Percentiles rank a stretch among this genome's conserved stretches.
Conservation (phyloP, 1,140 invertebrate genomes). For the Gonatopus flavifemur region DNA sequence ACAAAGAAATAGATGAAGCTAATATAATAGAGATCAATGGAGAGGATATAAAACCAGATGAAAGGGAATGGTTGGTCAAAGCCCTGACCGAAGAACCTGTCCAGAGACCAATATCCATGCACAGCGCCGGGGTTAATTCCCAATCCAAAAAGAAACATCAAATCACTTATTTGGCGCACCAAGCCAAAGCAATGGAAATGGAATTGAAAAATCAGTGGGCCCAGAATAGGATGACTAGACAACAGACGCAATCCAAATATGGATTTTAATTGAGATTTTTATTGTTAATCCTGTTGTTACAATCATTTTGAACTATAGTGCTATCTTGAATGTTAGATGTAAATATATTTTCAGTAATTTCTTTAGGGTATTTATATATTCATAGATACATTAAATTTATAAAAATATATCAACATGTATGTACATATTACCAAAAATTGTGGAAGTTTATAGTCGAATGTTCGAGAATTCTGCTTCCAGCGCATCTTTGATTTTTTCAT, state of each 20-base stretch:
- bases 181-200: slow-evolving; percentile 91
- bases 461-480: no score
- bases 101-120: slow-evolving; percentile 52
- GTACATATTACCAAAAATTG: no score
- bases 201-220: slow-evolving; percentile 94
- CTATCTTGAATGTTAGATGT: no score
- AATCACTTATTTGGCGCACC: slow-evolving; percentile 92
- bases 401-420: not conserved
- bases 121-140: slow-evolving; percentile 42
- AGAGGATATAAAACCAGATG: slow-evolving; percentile 77
- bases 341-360: not conserved
- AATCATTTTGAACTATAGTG: no score
- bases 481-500: slow-evolving; percentile 30
- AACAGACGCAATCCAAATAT: slow-evolving; percentile 87
- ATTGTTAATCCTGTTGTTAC: no score
- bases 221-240: slow-evolving; percentile 77
- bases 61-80: slow-evolving; percentile 79
- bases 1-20: slow-evolving; percentile 57
- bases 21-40: slow-evolving; percentile 82
- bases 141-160: slow-evolving; percentile 79
- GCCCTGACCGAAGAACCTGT: slow-evolving; percentile 75
- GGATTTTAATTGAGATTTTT: slow-evolving; percentile 78
- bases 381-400: not conserved
- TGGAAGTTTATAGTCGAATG: no score
- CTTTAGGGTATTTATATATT: not conserved